These are phyloP conservation scores for Pterocles gutturalis DNA, from an alignment of 2,113 vertebrate genomes.

Conservation along the genomic window DNA sequence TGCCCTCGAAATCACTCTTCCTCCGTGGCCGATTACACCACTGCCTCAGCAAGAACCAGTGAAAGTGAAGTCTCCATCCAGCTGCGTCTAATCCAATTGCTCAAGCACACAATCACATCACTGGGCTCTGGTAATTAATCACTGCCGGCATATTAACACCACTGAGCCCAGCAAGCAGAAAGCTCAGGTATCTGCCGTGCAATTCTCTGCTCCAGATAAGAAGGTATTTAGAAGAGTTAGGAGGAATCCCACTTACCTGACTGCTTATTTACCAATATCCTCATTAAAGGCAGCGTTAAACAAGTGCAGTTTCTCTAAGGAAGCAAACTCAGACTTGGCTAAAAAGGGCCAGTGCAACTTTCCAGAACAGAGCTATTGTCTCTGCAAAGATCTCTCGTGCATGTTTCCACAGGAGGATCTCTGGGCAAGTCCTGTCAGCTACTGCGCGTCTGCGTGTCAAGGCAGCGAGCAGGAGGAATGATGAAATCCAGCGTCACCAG, in stretches of 20 bases:
- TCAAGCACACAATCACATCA: conserved; percentile 45
- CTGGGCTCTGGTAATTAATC: conserved; percentile 35
- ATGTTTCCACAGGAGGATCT: conserved; percentile 40
- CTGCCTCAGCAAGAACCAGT: neutral
- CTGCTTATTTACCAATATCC: neutral
- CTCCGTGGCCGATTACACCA: neutral
- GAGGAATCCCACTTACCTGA: conserved; percentile 15
- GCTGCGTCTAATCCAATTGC: conserved; percentile 51
- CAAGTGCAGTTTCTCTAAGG: neutral
- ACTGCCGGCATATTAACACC: conserved; percentile 11
- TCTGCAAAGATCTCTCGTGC: neutral
- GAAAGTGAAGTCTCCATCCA: conserved; percentile 26
- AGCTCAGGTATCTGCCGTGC: neutral
- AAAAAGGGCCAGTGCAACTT: neutral
- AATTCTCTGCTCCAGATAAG: neutral
- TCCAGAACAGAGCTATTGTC: neutral
- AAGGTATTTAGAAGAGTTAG: neutral
- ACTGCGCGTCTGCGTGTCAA: neutral
- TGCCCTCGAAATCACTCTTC: neutral
- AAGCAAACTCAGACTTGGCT: neutral
- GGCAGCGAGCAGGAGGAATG: conserved; percentile 5
- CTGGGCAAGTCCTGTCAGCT: conserved; percentile 23
- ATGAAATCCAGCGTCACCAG: neutral
- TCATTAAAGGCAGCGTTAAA: neutral
- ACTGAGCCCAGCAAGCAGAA: neutral